These are phyloP conservation scores for Ceyx cyanopectus DNA, from an alignment of 2,113 vertebrate genomes.

Conservation along the genomic window DNA sequence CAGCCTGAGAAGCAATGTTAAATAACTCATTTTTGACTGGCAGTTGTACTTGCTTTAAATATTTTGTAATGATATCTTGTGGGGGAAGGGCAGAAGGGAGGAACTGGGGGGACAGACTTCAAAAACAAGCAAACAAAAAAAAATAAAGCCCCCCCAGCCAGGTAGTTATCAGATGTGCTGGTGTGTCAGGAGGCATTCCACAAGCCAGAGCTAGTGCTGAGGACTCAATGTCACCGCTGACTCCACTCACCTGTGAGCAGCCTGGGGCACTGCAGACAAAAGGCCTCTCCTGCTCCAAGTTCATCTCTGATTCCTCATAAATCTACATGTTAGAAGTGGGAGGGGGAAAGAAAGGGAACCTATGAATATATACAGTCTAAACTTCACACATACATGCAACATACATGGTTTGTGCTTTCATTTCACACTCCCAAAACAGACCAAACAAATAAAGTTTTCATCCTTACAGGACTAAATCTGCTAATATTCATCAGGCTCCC, in stretches of 20 bases:
- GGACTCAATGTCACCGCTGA: slow-evolving; percentile 58
- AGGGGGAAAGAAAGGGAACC: slow-evolving; percentile 69
- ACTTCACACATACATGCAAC: slow-evolving; percentile 52
- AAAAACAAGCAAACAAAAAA: not conserved
- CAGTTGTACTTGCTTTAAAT: not conserved
- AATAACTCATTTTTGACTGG: not conserved
- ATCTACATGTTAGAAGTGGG: slow-evolving; percentile 82
- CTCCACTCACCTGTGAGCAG: slow-evolving; percentile 96
- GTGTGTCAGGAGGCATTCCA: slow-evolving; percentile 18
- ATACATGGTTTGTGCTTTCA: not conserved
- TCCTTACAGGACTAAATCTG: not conserved
- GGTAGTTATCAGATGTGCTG: slow-evolving; percentile 12
- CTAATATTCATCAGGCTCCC: not conserved
- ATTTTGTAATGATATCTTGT: not conserved
- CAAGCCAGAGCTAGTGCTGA: slow-evolving; percentile 47
- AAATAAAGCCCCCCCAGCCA: not conserved
- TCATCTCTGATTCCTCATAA: slow-evolving; percentile 99
- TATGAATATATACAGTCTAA: slow-evolving; percentile 69
- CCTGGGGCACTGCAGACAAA: slow-evolving; percentile 96
- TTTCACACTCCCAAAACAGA: not conserved
- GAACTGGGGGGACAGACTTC: not conserved
- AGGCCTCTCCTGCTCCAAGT: slow-evolving; percentile 99
- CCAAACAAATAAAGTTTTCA: not conserved
- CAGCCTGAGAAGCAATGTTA: not conserved
- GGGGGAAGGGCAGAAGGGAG: not conserved